Base-by-base conservation (phyloP, 2,888 invertebrate species). In the Eilema sororculum region DNA sequence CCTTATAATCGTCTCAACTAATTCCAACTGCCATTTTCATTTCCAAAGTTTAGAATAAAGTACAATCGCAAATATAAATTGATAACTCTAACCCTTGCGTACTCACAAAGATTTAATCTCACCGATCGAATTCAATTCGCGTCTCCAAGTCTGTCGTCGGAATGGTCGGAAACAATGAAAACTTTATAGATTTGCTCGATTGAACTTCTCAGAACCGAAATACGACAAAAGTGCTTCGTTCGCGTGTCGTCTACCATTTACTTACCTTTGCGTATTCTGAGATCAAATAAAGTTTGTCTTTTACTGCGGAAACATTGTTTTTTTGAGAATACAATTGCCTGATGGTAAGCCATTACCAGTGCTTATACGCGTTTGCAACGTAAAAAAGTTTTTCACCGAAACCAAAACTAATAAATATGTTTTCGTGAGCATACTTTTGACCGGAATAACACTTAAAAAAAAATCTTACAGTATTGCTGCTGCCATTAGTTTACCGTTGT, bases 31-130 rank as follows among this genome's bases (percentile, higher is more conserved):
- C 25, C 16, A 46, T 46, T 46, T 46, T 20, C 16, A n/a, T 16
- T 52, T 52, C 8, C 20, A 25, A 58, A 58, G 24, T 37, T 58
- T 41, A 37, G 6, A 24, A 59, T 41, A 64, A 46, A 64, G 28
- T 13, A 58, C 13, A 67, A 57, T 59, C 25, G 64, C 20, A 16
- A 52, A 71, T 63, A 57, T 60, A 33, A 64, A 73, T 68, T 75
- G 75, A 75, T 72, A 75, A 75, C n/a, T 73, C 73, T 63, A 24
- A 56, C 66, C 71, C 71, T 77, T 69, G 13, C 25, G 12, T 58
- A 72, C 78, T 78, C 72, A 78, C 74, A 76, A 71, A 68, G 65
- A 77, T 78, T 74, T 75, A 80, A 80, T 80, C 80, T 77, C 56
- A 60, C 57, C 72, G 46, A 80, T 78, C 72, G 59, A 64, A 78